phyloP scores from a whole-genome alignment of 2,888 invertebrate genomes.

The Heliconius erato region DNA sequence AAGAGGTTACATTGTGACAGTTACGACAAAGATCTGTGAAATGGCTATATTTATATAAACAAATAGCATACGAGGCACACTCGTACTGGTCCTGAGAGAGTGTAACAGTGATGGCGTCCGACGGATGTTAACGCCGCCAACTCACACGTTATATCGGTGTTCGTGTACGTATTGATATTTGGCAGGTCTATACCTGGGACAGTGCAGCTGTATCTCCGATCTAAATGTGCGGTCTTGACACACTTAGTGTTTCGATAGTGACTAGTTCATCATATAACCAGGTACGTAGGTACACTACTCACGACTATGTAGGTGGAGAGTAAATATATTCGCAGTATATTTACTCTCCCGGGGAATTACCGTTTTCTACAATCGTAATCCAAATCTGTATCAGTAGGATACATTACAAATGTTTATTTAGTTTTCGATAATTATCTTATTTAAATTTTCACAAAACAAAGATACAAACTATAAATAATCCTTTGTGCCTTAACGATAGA shows the following conservation, averaged over 20 bases:
- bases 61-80: too few species aligned
- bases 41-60: not conserved
- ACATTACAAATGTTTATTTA: not conserved
- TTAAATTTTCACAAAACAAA: not conserved
- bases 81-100: not conserved
- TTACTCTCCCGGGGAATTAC: not conserved
- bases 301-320: not conserved
- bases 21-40: not conserved
- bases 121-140: not conserved
- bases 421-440: not conserved
- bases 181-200: not conserved
- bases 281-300: not conserved
- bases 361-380: too few species aligned
- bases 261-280: not conserved
- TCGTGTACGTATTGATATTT: not conserved
- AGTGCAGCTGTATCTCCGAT: not conserved
- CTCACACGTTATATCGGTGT: not conserved
- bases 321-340: not conserved
- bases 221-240: constrained; percentile 11
- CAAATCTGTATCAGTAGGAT: not conserved
- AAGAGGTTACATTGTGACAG: not conserved
- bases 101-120: not conserved
- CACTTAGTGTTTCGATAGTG: constrained; percentile 7
- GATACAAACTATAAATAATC: not conserved
- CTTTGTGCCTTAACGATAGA: not conserved